A percentile compares a stretch with the other conserved stretches of the same genome.
phyloP scores from a whole-genome alignment of 2,888 invertebrate species.

The Tachystola acroxantha region DNA sequence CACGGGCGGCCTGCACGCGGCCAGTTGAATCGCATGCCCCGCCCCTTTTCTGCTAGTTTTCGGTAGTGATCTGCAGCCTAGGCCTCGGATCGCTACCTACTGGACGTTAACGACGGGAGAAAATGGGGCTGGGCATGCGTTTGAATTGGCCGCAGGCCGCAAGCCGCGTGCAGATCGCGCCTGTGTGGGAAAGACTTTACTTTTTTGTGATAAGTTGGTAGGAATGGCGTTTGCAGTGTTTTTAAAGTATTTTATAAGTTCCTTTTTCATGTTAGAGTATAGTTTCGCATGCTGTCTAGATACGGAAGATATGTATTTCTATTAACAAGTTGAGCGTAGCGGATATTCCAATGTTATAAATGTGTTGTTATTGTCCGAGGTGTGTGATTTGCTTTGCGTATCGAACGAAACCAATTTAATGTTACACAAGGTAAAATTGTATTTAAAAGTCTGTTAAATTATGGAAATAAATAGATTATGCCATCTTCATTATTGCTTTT shows the following conservation, averaged over 20 bases:
- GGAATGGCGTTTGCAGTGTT: constrained; percentile 9
- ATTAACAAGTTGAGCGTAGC: constrained; percentile 45
- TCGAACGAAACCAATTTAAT: constrained; percentile 54
- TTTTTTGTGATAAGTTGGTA: too few relatives aligned
- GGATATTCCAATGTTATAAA: constrained; percentile 63
- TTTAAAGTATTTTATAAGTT: constrained; percentile 34
- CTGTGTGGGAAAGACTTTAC: too few relatives aligned
- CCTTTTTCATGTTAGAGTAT: constrained; percentile 37
- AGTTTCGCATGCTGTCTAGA: constrained; percentile 39
- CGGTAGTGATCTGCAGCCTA: too few relatives aligned
- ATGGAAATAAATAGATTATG: constrained; percentile 57
- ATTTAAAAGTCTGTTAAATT: constrained; percentile 73
- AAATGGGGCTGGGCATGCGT: too few relatives aligned
- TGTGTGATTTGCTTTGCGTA: constrained; percentile 52
- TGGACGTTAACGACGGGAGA: too few relatives aligned
- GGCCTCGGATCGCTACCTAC: too few relatives aligned
- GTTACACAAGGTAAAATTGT: constrained; percentile 62
- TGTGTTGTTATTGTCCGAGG: constrained; percentile 60
- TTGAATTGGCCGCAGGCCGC: too few relatives aligned
- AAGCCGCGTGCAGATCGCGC: too few relatives aligned
- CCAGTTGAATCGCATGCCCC: too few relatives aligned
- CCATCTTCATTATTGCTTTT: constrained; percentile 39
- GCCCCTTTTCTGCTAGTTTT: too few relatives aligned
- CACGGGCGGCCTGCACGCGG: too few relatives aligned
- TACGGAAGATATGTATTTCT: constrained; percentile 42